Base-by-base conservation (phyloP, 1,140 invertebrate species). In the Anagrus nilaparvatae region DNA sequence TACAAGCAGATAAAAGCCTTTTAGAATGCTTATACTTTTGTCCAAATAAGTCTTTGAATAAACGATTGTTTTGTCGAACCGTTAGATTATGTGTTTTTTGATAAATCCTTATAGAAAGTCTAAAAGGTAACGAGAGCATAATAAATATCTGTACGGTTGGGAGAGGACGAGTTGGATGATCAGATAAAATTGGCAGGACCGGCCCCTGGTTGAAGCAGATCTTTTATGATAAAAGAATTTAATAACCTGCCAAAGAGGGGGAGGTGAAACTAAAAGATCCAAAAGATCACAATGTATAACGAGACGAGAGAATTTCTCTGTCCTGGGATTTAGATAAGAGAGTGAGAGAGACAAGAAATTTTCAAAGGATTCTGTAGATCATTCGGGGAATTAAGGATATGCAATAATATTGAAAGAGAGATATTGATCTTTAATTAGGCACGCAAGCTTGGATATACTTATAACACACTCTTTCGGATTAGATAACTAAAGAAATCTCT, bases 391-490 rank as follows among this genome's bases (percentile, higher is more conserved):
- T 42, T 47, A 41, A 40, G 51, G 52, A 45, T 39, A 52, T 58
- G 63, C 65, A 68, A 68, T 68, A 68, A 68, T 67, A 67, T 65
- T 59, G 61, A n/a, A n/a, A n/a, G n/a, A 46, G 44, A 61, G 65
- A 68, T 68, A 68, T 68, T 50, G 63, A 67, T 68, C 65, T 68
- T 68, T 67, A 68, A 68, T 68, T 68, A 68, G 65, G 61, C 62
- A 67, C 64, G 62, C 63, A 63, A n/a, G 61, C 60, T 61, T 59
- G 60, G 59, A 58, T 65, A 61, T 55, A 53, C 44, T n/a, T 31
- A 63, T 63, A 67, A 65, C 65, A 67, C 58, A 65, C 36, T 46
- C 44, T 38, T 16, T 13, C 12, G 52, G 50, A 34, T n/a, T n/a
- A n/a, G n/a, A n/a, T n/a, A n/a, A n/a, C n/a, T n/a, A n/a, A n/a